phyloP scores from a whole-genome alignment of 2,113 vertebrate genomes.

The Tetrao urogallus region DNA sequence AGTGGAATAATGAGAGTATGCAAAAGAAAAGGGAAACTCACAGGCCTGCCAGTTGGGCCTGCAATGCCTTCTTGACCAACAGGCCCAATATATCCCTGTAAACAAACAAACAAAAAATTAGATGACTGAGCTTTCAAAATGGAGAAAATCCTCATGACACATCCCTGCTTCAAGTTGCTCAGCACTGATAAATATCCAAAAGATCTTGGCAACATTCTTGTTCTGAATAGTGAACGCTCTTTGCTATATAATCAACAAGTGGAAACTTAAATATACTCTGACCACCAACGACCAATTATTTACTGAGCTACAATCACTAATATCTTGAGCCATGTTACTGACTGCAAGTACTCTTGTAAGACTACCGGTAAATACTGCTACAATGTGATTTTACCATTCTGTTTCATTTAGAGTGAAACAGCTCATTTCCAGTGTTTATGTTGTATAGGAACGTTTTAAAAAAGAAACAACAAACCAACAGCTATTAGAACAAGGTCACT shows the following conservation, averaged over 20 bases:
- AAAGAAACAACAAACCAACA: neutral
- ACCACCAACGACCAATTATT: constrained; percentile 7
- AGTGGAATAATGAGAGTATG: neutral
- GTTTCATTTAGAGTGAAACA: neutral
- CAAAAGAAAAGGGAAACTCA: constrained; percentile 64
- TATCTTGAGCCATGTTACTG: neutral
- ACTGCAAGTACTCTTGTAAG: neutral
- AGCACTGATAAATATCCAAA: neutral
- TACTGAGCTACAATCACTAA: neutral
- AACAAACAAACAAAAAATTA: constrained; percentile 57
- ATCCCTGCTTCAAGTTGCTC: neutral
- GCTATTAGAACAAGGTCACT: neutral
- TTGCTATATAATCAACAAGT: neutral
- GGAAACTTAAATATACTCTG: neutral
- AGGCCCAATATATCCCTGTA: constrained; percentile 90
- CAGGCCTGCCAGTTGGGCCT: constrained; percentile 88
- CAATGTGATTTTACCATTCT: neutral
- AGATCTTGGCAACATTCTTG: neutral
- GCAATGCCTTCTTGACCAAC: constrained; percentile 88
- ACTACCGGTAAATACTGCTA: neutral
- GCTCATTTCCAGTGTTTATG: neutral
- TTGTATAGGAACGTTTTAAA: neutral
- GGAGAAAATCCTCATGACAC: neutral
- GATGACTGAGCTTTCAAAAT: neutral
- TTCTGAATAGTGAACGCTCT: neutral